Conservation (phyloP, 2,797 vertebrate genomes). For the Etheostoma nigrum region DNA sequence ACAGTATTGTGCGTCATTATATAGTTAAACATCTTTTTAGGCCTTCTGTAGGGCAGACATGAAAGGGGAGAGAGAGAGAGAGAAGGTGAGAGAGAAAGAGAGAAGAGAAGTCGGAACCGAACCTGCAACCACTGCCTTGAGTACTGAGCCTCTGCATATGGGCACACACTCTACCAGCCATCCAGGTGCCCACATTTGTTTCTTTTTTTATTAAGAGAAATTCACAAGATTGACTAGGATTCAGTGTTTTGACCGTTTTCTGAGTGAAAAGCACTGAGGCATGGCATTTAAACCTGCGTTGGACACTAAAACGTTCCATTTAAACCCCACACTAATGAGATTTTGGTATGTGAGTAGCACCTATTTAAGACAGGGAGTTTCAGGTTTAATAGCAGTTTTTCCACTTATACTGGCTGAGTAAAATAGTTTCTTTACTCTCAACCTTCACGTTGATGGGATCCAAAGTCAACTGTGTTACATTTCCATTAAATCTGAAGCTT, state of each 20-base stretch:
- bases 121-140: no score
- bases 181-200: no score
- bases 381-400: constrained; percentile 38
- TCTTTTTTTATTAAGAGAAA: not conserved
- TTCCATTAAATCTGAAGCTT: constrained; percentile 11
- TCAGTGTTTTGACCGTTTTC: constrained; percentile 3
- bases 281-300: constrained; percentile 25
- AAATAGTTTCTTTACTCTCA: constrained; percentile 24
- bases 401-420: constrained; percentile 4
- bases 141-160: no score
- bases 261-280: constrained; percentile 1
- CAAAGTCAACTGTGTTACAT: constrained; percentile 10
- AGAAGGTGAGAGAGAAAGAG: no score
- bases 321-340: constrained; percentile 33
- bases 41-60: no score
- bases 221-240: not conserved
- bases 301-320: constrained; percentile 37
- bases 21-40: constrained; percentile 5
- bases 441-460: constrained; percentile 3
- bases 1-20: not conserved
- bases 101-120: no score
- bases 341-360: constrained; percentile 30
- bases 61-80: no score
- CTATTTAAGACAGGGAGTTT: constrained; percentile 25
- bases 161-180: no score